Base-by-base conservation (phyloP, 2,888 invertebrate species). In the Drosophila infuscata region DNA sequence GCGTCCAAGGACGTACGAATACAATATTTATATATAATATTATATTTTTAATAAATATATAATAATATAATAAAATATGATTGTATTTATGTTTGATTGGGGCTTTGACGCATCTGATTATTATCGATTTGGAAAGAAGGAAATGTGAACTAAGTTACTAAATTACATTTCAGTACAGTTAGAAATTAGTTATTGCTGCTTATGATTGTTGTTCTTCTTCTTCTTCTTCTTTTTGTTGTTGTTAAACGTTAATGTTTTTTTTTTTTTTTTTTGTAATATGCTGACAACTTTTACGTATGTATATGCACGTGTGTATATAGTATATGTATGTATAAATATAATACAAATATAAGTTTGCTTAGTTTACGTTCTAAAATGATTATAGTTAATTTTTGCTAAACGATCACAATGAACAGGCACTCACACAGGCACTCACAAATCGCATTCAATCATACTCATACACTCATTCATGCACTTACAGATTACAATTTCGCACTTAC, bases 311-410 rank as follows among this genome's bases (percentile, higher is more conserved):
- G 43, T 43, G 20, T 43, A n/a, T 41, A 43, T 20, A 53, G 46
- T 60, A 63, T 76, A 65, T 70, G 63, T 72, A 73, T 68, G 57
- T 72, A 74, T 72, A 74, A 71, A 74, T 71, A 79, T 79, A 58
- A 80, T 79, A 72, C 69, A 79, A 66, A 76, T 80, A 72, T 69
- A 80, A 67, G 71, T 74, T 67, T 68, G 67, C 83, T 85, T 88
- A 85, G 61, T 57, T 9, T 82, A 89, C 64, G 72, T 72, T 74
- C 82, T 78, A 88, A 84, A 82, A 81, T 76, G 82, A 80, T 78
- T 85, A 89, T 69, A 89, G 82, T 89, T 86, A 86, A 86, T 86
- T 90, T 87, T 87, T 90, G 83, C 87, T 87, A 87, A 90, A 87
- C 89, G 87, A 87, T 87, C 87, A 87, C 87, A 87, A 80, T 88